phyloP scores from a whole-genome alignment of 2,113 vertebrate species.

The Baryphthengus martii region DNA sequence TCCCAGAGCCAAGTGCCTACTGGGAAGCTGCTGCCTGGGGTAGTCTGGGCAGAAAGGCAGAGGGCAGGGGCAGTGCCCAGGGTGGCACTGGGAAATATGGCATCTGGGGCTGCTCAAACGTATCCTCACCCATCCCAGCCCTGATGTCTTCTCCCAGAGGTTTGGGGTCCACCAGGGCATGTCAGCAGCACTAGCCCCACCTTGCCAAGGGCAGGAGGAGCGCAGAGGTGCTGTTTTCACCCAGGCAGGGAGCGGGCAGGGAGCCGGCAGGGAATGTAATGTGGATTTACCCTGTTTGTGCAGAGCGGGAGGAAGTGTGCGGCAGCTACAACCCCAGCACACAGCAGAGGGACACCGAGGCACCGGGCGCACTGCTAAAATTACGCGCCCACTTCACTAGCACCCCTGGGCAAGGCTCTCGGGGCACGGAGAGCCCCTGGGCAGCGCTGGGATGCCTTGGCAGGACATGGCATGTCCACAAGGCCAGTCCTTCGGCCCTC shows the following conservation, averaged over 20 bases:
- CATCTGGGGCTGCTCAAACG: not conserved
- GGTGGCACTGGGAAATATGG: not conserved
- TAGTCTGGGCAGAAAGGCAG: not conserved
- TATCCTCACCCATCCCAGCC: not conserved
- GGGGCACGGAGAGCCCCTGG: rapidly evolving
- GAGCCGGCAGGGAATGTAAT: not conserved
- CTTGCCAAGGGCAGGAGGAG: not conserved
- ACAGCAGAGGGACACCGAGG: rapidly evolving
- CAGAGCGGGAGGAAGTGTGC: rapidly evolving
- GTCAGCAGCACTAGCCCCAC: not conserved
- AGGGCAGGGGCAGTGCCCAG: not conserved
- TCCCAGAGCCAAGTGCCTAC: not conserved
- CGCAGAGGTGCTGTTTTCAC: no score
- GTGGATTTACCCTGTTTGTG: rapidly evolving
- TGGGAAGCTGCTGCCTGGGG: rapidly evolving
- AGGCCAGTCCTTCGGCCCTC: slow-evolving; percentile 14
- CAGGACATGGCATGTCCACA: not conserved
- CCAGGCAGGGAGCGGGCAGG: not conserved
- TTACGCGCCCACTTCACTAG: rapidly evolving
- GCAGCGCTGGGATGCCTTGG: not conserved
- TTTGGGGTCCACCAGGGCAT: not conserved
- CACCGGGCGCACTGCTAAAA: not conserved
- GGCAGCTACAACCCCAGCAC: not conserved
- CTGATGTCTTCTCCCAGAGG: not conserved
- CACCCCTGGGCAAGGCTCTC: rapidly evolving